phyloP scores from a whole-genome alignment of 2,797 vertebrate species.

The Todus mexicanus region DNA sequence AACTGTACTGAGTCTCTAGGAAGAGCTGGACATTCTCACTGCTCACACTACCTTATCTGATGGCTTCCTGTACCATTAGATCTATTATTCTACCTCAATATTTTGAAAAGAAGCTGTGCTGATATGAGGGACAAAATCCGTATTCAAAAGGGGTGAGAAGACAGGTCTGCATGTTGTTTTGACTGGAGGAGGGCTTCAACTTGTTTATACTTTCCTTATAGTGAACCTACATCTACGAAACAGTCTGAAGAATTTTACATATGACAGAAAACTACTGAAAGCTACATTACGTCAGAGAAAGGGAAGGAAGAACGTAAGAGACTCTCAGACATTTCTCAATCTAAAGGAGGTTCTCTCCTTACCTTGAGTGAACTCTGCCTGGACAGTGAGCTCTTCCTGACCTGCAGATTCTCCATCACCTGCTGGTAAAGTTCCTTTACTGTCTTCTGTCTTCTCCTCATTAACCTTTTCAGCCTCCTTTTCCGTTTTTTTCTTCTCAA shows the following conservation, averaged over 20 bases:
- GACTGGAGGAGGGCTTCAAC: not conserved
- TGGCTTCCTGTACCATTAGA: not conserved
- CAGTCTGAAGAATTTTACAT: not conserved
- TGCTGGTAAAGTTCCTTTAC: constrained; percentile 17
- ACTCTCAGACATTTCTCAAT: not conserved
- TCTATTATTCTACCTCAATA: not conserved
- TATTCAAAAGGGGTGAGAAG: not conserved
- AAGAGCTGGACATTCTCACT: not conserved
- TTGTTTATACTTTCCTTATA: not conserved
- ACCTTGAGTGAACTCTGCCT: constrained; percentile 60
- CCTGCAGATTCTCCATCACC: constrained; percentile 14
- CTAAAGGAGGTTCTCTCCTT: not conserved
- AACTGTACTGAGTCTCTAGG: not conserved
- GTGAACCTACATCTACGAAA: not conserved
- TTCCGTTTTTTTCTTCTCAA: constrained; percentile 70
- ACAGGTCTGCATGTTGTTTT: not conserved
- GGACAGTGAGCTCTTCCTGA: constrained; percentile 1
- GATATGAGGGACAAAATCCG: not conserved
- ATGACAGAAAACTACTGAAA: not conserved
- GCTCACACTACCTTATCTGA: not conserved
- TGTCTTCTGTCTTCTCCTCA: constrained; percentile 33
- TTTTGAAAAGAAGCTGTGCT: not conserved
- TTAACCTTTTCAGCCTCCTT: constrained; percentile 52
- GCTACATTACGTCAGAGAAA: not conserved
- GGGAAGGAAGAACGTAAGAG: not conserved